phyloP scores from a whole-genome alignment of 2,888 invertebrate genomes.

The Drosophila pseudotalamancana region DNA sequence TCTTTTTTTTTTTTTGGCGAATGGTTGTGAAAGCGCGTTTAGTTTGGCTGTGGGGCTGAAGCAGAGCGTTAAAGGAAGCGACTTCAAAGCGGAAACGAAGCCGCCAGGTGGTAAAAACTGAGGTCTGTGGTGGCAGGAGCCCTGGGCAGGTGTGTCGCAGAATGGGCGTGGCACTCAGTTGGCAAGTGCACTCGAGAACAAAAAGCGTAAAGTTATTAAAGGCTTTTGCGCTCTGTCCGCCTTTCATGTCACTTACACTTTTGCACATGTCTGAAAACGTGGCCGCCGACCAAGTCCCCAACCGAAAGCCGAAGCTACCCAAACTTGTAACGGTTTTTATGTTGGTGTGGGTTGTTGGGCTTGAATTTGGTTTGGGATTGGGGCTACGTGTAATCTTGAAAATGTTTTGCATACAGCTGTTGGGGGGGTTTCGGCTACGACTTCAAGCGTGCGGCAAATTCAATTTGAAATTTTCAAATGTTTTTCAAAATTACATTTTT shows the following conservation, averaged over 20 bases:
- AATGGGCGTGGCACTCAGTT: slow-evolving; percentile 41
- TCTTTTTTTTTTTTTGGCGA: not conserved
- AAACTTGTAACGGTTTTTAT: slow-evolving; percentile 26
- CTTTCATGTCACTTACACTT: slow-evolving; percentile 79
- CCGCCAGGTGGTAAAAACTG: too few relatives aligned
- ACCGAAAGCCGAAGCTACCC: not conserved
- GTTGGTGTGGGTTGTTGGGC: slow-evolving; percentile 1
- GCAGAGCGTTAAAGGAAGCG: slow-evolving; percentile 13
- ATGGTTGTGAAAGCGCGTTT: not conserved
- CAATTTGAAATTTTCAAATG: slow-evolving; percentile 79
- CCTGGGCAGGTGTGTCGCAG: not conserved
- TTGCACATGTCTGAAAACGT: slow-evolving; percentile 39
- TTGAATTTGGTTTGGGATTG: not conserved
- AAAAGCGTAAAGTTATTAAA: slow-evolving; percentile 78
- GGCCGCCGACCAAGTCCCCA: not conserved
- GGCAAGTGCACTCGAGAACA: slow-evolving; percentile 75
- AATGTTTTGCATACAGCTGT: slow-evolving; percentile 48
- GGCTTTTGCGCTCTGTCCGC: slow-evolving; percentile 70
- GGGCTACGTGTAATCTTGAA: slow-evolving; percentile 25
- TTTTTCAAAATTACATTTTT: slow-evolving; percentile 77
- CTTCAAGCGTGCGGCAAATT: slow-evolving; percentile 75
- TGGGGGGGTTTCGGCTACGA: not conserved
- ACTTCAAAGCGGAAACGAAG: slow-evolving; percentile 71
- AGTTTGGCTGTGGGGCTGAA: slow-evolving; percentile 8
- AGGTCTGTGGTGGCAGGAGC: too few relatives aligned